Evolutionary conservation across 2,797 vertebrate species (phyloP), one percentile per base, ranked within the genome.

Genomic region (Enteromius anoplus): DNA sequence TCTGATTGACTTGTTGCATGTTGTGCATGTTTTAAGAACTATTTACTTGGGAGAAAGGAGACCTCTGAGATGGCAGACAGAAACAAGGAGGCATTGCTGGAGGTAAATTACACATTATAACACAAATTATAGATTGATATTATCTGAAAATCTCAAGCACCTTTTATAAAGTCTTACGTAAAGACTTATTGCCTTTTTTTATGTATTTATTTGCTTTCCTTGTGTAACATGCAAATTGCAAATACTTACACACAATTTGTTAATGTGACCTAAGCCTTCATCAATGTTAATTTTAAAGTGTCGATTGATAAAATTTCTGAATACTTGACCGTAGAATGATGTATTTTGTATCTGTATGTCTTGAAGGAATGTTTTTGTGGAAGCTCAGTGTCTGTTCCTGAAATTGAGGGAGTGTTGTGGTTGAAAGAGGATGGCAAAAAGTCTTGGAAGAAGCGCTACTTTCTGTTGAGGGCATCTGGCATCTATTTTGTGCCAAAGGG

Each of bases 41-140:
- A 99, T 88, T 95, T 99, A 90, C 89, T 99, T 88, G 97, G 98
- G 88, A 97, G 95, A 90, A 99, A 97, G 89, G 98, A 99, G 93
- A 98, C 96, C 0, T 97, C 95, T 21, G 98, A 99, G 90, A 98
- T 99, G 96, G 97, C 97, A 75, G 98, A 99, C 88, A 94, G 97
- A 92, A 99, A 99, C 89, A 99, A 99, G 90, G 98, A 99, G 89
- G 97, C 98, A 47, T 89, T 99, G 6, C 89, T 99, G 58, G 97
- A 99, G 96, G 98, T 98, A 88, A 93, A 90, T 8, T 26, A 42
- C 40, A 72, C 21, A 8, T 60, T 26, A 55, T 8, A 12, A 47
- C 26, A 68, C 10, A 23, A 65, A 70, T 45, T 51, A 32, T 37
- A 73, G 6, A 21, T 58, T n/a, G 9, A 58, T 23, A 19, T 29